Evolutionary conservation across 2,797 vertebrate genomes (phyloP).

Genomic region (Enteromius anoplus): DNA sequence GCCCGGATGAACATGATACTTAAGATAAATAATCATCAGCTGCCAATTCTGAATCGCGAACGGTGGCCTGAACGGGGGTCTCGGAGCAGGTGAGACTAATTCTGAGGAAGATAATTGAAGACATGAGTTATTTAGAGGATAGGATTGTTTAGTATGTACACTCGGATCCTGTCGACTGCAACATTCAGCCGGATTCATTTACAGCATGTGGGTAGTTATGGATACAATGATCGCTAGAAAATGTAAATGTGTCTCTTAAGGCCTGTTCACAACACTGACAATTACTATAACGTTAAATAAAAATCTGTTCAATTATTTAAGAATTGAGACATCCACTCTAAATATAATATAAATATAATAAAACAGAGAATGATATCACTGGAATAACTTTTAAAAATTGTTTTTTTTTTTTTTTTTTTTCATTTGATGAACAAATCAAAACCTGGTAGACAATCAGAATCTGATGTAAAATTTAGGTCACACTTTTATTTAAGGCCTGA

Average conservation of each 20-base stretch:
- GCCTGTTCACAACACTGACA: not conserved
- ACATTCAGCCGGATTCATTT: not conserved
- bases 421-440: too few species aligned
- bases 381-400: too few species aligned
- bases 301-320: not conserved
- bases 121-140: not conserved
- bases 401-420: too few species aligned
- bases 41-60: not conserved
- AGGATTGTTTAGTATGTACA: not conserved
- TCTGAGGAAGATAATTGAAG: not conserved
- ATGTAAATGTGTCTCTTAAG: not conserved
- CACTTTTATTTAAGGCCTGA: too few species aligned
- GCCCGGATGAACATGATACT: not conserved
- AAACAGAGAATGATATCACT: too few species aligned
- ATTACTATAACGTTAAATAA: not conserved
- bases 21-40: slow-evolving; percentile 14
- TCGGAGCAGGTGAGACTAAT: not conserved
- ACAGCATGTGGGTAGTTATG: not conserved
- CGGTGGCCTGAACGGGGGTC: not conserved
- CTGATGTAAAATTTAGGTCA: too few species aligned
- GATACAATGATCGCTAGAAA: not conserved
- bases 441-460: too few species aligned
- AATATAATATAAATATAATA: too few species aligned
- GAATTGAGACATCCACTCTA: too few species aligned
- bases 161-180: not conserved